Evolutionary conservation across 2,888 invertebrate genomes (phyloP), one percentile per base, ranked within the genome.

Genomic region (Gastrophysa polygoni): DNA sequence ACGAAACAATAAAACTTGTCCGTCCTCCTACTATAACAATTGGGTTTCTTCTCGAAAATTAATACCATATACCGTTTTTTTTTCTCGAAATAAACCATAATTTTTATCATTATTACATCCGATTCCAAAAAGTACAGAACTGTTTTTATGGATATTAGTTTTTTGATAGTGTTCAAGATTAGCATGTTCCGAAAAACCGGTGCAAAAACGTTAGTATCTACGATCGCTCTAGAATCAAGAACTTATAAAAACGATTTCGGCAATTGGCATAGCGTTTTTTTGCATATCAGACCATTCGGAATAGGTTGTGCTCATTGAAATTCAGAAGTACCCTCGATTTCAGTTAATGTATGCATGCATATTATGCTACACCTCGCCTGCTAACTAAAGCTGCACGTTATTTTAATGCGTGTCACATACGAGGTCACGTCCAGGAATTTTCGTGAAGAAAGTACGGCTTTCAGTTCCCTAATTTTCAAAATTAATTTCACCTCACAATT

Each of bases 351-450:
- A 3, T 10, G 24, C 43, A 24, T 43, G 43, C 43, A 54, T 24
- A 38, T 20, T 21, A 16, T 20, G 24, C 43, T 24, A 24, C 18
- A 51, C 51, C 29, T 51, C 51, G 16, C 24, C n/a, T 16, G 21
- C 28, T 43, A 11, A 38, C 43, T 54, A 54, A 43, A 24, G 54
- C 38, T 54, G 43, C 54, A 43, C 6, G 11, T 24, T 24, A 28
- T 18, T 21, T 34, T 29, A 44, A 56, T 59, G 66, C 63, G 51
- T 48, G 61, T 63, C 66, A 58, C 66, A 63, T 66, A 61, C 58
- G 51, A 48, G 66, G 66, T 66, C 66, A 63, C 20, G 56, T 55
- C 63, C 44, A 60, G 51, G 54, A 66, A 60, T 56, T 57, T 29
- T 49, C 56, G 49, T 56, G 20, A 61, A 63, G 61, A 59, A 66